These are phyloP conservation scores for Bradypodion ventrale DNA, from an alignment of 2,797 vertebrate genomes.

Conservation along the genomic window DNA sequence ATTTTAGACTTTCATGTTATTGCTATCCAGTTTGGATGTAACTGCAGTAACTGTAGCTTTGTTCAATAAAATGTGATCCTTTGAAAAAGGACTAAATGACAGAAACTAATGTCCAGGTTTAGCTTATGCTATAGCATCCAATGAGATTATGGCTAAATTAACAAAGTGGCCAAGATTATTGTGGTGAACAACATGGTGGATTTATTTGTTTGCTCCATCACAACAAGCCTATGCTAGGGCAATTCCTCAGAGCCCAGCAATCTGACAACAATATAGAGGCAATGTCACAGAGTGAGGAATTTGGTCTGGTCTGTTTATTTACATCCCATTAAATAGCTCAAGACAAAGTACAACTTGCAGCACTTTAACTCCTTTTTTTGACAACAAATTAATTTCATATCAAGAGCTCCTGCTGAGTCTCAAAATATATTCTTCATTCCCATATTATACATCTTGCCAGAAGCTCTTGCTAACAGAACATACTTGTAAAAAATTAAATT, in stretches of 20 bases:
- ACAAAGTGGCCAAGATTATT: not conserved
- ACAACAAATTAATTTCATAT: constrained; percentile 77
- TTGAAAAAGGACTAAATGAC: not conserved
- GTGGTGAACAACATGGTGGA: fast-evolving
- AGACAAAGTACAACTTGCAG: constrained; percentile 38
- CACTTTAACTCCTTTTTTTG: constrained; percentile 64
- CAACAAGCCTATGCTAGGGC: not conserved
- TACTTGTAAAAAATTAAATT: constrained; percentile 42
- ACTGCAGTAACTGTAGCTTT: not conserved
- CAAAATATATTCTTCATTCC: constrained; percentile 67
- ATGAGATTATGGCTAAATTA: not conserved
- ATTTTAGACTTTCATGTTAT: not conserved
- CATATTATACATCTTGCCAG: constrained; percentile 69
- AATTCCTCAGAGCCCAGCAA: not conserved
- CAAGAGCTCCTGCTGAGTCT: constrained; percentile 65
- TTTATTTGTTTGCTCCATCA: constrained; percentile 20
- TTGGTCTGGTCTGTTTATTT: not conserved
- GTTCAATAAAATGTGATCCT: not conserved
- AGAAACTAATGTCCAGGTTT: not conserved
- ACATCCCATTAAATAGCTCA: not conserved
- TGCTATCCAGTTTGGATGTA: not conserved
- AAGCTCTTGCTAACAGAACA: constrained; percentile 53
- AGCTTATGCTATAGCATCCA: not conserved
- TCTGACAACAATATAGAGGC: not conserved
- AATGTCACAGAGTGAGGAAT: constrained; percentile 6